phyloP scores from a whole-genome alignment of 2,797 vertebrate genomes.

The Adrianichthys oophorus region DNA sequence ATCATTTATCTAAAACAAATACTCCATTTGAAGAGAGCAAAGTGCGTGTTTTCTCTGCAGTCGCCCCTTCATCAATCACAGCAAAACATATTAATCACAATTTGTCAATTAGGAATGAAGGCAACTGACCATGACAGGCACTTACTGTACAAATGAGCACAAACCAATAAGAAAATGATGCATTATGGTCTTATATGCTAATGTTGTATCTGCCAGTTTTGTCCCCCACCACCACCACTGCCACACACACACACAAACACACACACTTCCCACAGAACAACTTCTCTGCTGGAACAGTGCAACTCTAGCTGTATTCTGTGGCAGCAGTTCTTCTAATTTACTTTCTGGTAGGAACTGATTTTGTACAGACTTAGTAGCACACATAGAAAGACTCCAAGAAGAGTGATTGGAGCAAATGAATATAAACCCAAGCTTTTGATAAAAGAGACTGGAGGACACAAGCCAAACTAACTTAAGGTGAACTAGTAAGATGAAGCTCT shows the following conservation, averaged over 20 bases:
- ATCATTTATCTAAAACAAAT: neutral
- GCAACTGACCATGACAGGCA: constrained; percentile 56
- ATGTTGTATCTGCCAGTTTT: constrained; percentile 31
- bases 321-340: too few relatives aligned
- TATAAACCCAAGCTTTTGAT: too few relatives aligned
- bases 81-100: constrained; percentile 68
- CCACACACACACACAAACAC: neutral
- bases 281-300: too few relatives aligned
- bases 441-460: too few relatives aligned
- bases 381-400: too few relatives aligned
- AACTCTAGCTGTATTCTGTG: too few relatives aligned
- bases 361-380: too few relatives aligned
- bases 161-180: constrained; percentile 67
- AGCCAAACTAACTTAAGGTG: too few relatives aligned
- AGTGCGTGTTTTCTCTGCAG: constrained; percentile 3
- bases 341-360: too few relatives aligned
- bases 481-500: too few relatives aligned
- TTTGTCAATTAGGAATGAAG: constrained; percentile 58
- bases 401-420: too few relatives aligned
- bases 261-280: neutral
- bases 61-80: constrained; percentile 37
- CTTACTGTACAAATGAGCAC: constrained; percentile 67
- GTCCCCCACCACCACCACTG: constrained; percentile 2
- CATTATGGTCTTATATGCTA: constrained; percentile 62
- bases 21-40: too few relatives aligned